Evolutionary conservation across 2,113 vertebrate species (phyloP).

Genomic region (Xiphophorus hellerii): DNA sequence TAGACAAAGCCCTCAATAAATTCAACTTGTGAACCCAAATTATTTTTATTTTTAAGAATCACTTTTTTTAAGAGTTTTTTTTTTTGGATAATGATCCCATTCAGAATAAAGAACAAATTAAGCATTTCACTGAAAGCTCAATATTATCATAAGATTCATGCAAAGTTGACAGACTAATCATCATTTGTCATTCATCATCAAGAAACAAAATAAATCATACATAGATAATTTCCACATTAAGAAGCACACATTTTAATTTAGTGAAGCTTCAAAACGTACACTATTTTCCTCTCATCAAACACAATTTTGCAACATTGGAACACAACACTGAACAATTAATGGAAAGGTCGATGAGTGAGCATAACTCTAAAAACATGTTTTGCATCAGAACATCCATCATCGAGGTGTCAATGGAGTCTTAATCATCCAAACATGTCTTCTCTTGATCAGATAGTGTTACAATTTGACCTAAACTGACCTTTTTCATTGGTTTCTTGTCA

Average conservation of each 20-base stretch:
- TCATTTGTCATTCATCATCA: neutral
- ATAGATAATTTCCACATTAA: neutral
- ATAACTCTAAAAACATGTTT: slow-evolving; percentile 1
- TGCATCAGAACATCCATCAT: slow-evolving; percentile 2
- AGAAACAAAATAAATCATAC: neutral
- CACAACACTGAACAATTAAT: slow-evolving; percentile 12
- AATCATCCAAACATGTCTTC: neutral
- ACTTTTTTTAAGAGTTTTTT: neutral
- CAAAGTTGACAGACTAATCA: neutral
- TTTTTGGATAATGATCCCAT: neutral
- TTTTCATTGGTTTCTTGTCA: neutral
- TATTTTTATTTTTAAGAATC: no score
- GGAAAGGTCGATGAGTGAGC: slow-evolving; percentile 19
- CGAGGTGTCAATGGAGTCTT: neutral
- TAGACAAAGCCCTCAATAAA: neutral
- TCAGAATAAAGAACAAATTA: neutral
- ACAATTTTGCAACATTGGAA: slow-evolving; percentile 2
- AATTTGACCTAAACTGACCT: slow-evolving; percentile 23
- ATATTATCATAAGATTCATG: neutral
- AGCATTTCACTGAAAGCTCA: neutral
- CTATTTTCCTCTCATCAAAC: neutral
- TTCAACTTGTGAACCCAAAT: no score
- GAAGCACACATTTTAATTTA: neutral
- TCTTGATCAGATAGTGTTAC: slow-evolving; percentile 3
- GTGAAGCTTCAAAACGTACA: neutral